Evolutionary conservation across 2,113 vertebrate genomes (phyloP).

Genomic region (Oryzias melastigma): DNA sequence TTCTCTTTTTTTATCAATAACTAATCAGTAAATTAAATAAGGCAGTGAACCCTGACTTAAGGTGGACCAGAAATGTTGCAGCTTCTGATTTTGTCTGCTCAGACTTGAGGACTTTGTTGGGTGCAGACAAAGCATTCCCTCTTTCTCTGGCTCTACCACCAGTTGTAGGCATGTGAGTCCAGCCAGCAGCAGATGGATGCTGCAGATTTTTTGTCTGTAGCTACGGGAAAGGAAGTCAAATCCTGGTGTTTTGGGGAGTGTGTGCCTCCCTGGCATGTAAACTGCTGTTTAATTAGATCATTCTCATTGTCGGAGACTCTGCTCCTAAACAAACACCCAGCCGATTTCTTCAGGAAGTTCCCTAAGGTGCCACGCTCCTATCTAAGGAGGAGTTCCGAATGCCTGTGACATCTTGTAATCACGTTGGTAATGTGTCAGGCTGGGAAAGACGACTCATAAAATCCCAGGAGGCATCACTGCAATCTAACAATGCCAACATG

Average conservation of each 20-base stretch:
- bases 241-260: background rate
- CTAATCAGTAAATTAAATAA: too few relatives aligned
- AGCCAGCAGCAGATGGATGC: slow-evolving; percentile 48
- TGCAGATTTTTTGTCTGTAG: slow-evolving; percentile 36
- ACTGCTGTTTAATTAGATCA: background rate
- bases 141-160: slow-evolving; percentile 21
- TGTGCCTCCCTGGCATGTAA: background rate
- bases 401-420: slow-evolving; percentile 6
- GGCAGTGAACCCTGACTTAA: background rate
- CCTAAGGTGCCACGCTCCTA: background rate
- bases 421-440: background rate
- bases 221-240: slow-evolving; percentile 11
- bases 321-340: background rate
- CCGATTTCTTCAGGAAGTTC: background rate
- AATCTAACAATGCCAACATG: slow-evolving; percentile 3
- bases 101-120: slow-evolving; percentile 33
- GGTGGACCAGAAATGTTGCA: slow-evolving; percentile 38
- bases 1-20: too few relatives aligned
- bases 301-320: slow-evolving; percentile 2
- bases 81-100: slow-evolving; percentile 39
- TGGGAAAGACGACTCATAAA: slow-evolving; percentile 22
- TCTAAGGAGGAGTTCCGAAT: background rate
- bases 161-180: slow-evolving; percentile 23
- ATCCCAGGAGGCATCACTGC: slow-evolving; percentile 14
- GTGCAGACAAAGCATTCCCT: slow-evolving; percentile 21